Conservation (phyloP, 2,113 vertebrate genomes). For the Orientallactaga bullata region DNA sequence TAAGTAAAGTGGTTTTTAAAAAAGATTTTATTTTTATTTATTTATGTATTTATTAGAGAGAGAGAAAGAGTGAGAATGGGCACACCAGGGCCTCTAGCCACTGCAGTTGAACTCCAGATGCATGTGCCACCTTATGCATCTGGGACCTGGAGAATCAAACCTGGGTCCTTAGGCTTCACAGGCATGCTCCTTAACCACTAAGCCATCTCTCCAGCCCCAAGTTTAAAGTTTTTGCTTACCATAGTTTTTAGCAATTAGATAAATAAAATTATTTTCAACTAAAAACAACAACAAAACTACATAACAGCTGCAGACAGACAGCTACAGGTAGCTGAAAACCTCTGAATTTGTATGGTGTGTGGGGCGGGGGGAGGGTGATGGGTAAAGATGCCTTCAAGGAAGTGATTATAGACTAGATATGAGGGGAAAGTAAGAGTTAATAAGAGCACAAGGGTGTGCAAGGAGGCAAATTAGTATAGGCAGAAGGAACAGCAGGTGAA, state of each 20-base stretch:
- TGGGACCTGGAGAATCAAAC: too few relatives aligned
- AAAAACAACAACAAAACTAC: background rate
- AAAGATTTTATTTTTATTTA: too few relatives aligned
- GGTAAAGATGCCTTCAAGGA: background rate
- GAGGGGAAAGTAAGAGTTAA: constrained; percentile 17
- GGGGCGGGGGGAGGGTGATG: too few relatives aligned
- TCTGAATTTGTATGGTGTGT: constrained; percentile 6
- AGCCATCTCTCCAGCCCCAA: too few relatives aligned
- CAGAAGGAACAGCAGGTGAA: background rate
- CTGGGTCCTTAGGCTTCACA: too few relatives aligned
- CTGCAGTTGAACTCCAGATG: too few relatives aligned
- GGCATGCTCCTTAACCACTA: too few relatives aligned
- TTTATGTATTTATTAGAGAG: too few relatives aligned
- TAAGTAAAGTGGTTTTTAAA: too few relatives aligned
- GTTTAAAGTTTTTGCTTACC: constrained; percentile 65
- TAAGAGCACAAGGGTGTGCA: background rate
- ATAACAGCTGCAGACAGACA: background rate
- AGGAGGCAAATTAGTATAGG: background rate
- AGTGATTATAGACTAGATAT: constrained; percentile 19
- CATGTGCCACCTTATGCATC: too few relatives aligned
- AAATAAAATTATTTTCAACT: constrained; percentile 70
- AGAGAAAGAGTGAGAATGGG: too few relatives aligned
- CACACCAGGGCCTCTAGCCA: too few relatives aligned
- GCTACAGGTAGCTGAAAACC: background rate
- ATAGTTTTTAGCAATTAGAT: constrained; percentile 4